Evolutionary conservation across 2,113 vertebrate genomes (phyloP).

Genomic region (Sclerurus mexicanus): DNA sequence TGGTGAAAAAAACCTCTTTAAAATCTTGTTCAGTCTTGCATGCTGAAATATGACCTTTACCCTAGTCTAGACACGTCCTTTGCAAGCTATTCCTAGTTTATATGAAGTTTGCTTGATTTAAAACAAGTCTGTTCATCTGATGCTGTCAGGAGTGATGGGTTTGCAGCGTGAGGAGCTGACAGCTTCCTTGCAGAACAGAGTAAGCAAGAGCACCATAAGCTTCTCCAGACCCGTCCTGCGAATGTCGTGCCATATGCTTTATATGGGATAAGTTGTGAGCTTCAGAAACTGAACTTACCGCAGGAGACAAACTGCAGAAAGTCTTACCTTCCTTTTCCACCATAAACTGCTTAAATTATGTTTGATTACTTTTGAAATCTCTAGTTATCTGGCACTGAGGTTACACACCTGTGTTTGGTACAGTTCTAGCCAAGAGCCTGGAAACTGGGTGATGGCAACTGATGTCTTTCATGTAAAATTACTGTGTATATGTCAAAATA

Average conservation of each 20-base stretch:
- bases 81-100: constrained; percentile 42
- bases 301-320: not conserved
- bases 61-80: constrained; percentile 39
- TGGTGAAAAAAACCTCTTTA: not conserved
- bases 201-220: not conserved
- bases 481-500: not conserved
- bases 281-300: not conserved
- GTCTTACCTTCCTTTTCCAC: not conserved
- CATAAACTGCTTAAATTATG: not conserved
- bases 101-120: constrained; percentile 6
- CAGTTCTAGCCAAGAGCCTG: not conserved
- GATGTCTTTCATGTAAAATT: not conserved
- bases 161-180: not conserved
- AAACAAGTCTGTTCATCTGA: constrained; percentile 9
- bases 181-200: not conserved
- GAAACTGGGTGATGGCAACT: not conserved
- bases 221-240: not conserved
- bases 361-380: not conserved
- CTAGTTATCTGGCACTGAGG: not conserved
- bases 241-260: not conserved
- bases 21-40: constrained; percentile 7
- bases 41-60: constrained; percentile 3
- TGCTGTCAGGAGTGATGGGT: not conserved
- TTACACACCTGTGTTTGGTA: not conserved
- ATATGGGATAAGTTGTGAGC: not conserved